Conservation (phyloP, 2,113 vertebrate species). For the Myodes glareolus region DNA sequence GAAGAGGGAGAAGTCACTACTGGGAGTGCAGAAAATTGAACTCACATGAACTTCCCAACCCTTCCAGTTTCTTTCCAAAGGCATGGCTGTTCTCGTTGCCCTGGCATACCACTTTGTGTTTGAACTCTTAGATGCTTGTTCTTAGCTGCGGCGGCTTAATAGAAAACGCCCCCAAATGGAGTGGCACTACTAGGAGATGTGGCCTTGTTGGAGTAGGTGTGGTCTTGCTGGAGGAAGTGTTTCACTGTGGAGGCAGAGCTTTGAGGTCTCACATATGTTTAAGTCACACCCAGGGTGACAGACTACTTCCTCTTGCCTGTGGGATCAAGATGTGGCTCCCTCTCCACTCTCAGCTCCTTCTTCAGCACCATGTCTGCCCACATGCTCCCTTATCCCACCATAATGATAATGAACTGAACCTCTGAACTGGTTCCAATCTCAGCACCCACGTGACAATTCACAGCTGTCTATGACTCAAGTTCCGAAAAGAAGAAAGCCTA, state of each 20-base stretch:
- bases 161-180: neutral
- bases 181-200: neutral
- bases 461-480: neutral
- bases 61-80: neutral
- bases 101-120: neutral
- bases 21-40: neutral
- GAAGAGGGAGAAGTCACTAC: neutral
- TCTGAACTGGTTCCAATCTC: neutral
- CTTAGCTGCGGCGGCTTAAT: neutral
- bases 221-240: neutral
- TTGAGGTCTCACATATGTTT: neutral
- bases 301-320: neutral
- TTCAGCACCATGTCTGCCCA: neutral
- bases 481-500: neutral
- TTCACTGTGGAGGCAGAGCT: neutral
- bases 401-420: neutral
- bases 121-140: neutral
- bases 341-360: neutral
- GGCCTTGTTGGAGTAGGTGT: no score
- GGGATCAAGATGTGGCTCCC: no score
- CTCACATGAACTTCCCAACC: neutral
- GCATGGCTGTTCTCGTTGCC: neutral
- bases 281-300: neutral
- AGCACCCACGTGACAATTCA: neutral
- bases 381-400: neutral